A percentile compares a stretch with the other conserved stretches of the same genome.
phyloP scores from a whole-genome alignment of 2,797 vertebrate species.

The Xenentodon cancila region DNA sequence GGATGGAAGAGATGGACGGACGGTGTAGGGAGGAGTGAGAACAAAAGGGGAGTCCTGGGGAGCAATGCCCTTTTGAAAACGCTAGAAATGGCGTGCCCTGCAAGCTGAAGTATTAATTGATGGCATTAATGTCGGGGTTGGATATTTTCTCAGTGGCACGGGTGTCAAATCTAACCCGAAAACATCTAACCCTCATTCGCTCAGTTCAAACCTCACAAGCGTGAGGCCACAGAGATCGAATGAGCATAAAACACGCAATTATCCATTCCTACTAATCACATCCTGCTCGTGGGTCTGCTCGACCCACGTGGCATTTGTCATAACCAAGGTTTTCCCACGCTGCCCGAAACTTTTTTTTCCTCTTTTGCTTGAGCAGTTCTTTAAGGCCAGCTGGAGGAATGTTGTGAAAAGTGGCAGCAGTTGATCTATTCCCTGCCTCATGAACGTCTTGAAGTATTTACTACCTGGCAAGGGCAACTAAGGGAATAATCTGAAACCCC shows the following conservation, averaged over 20 bases:
- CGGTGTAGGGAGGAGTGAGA: slow-evolving; percentile 20
- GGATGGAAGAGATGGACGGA: slow-evolving; percentile 27
- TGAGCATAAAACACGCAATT: slow-evolving; percentile 2
- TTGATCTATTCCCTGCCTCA: slow-evolving; percentile 56
- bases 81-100: slow-evolving; percentile 27
- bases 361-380: slow-evolving; percentile 1
- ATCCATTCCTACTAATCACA: slow-evolving; percentile 2
- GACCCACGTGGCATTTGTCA: slow-evolving; percentile 18
- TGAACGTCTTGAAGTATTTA: slow-evolving; percentile 68
- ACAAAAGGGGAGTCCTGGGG: slow-evolving; percentile 49
- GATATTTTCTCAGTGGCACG: background rate
- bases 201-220: slow-evolving; percentile 4
- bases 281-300: background rate
- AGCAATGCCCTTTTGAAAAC: slow-evolving; percentile 64
- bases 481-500: slow-evolving; percentile 59
- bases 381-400: slow-evolving; percentile 24
- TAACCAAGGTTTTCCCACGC: background rate
- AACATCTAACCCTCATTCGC: slow-evolving; percentile 1
- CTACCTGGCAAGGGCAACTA: slow-evolving; percentile 57
- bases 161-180: slow-evolving; percentile 12
- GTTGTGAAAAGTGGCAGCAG: slow-evolving; percentile 46
- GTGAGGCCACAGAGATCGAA: slow-evolving; percentile 5
- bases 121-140: slow-evolving; percentile 35
- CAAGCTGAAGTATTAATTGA: slow-evolving; percentile 60
- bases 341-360: slow-evolving; percentile 2